Conservation (phyloP, 2,797 vertebrate genomes). For the Hyperoplus immaculatus region DNA sequence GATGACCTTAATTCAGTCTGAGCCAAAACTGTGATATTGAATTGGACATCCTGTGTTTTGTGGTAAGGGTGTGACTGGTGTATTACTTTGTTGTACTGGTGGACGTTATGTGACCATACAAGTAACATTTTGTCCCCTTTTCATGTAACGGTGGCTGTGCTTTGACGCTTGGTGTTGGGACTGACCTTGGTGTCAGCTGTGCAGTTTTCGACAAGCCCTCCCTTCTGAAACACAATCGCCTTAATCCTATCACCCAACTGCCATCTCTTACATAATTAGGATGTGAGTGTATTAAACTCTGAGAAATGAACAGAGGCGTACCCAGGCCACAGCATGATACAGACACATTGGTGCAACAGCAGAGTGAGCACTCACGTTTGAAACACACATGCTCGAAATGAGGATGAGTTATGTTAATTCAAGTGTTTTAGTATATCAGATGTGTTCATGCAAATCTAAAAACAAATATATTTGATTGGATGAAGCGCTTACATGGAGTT, state of each 20-base stretch:
- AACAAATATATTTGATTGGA: background rate
- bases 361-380: background rate
- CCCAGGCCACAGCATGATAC: background rate
- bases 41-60: constrained; percentile 18
- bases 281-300: constrained; percentile 45
- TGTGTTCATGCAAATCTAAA: background rate
- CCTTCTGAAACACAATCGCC: constrained; percentile 40
- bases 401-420: background rate
- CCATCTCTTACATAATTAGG: constrained; percentile 61
- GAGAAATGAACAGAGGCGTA: constrained; percentile 24
- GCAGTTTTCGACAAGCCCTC: constrained; percentile 9
- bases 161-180: constrained; percentile 14
- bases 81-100: constrained; percentile 3
- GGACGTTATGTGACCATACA: constrained; percentile 3
- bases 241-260: constrained; percentile 46
- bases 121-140: background rate
- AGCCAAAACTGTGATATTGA: constrained; percentile 13
- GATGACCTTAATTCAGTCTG: constrained; percentile 16
- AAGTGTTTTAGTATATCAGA: background rate
- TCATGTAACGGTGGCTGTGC: background rate
- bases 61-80: background rate
- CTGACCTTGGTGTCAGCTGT: constrained; percentile 7
- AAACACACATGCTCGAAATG: background rate
- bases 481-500: background rate
- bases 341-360: constrained; percentile 11